Base-by-base conservation (phyloP, 2,888 invertebrate species). In the Temnothorax rugatulus region DNA sequence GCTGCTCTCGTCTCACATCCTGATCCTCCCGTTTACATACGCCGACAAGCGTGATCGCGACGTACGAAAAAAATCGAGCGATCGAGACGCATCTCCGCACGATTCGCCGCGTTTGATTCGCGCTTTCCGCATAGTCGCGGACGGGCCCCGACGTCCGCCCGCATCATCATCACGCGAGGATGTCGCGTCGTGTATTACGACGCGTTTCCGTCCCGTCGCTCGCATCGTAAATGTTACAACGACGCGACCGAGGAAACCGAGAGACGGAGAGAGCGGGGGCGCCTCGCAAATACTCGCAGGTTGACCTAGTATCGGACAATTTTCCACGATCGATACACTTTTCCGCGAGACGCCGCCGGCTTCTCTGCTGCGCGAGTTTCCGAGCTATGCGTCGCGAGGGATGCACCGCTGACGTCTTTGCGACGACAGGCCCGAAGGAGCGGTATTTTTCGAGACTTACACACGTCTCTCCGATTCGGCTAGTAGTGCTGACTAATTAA, bases 251-350 rank as follows among this genome's bases (percentile, higher is more conserved):
- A 52, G 50, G 47, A 63, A 50, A 29, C 79, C 68, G 50, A 13
- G 50, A n/a, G 68, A n/a, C 66, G 47, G 69, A 63, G 68, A 57
- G 76, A 69, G 54, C 63, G 76, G 74, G 38, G 81, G 73, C 57
- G 86, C 54, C 87, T 88, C 84, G 89, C 87, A 84, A 89, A 88
- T 90, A 90, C 87, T 68, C 84, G 86, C 84, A 83, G 82, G 86
- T 84, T 90, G 90, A 90, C 90, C 90, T 84, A 90, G 87, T 90
- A 90, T 90, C 87, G 90, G 90, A 84, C 86, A 88, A 90, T 88
- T 89, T 90, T 87, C 90, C 89, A 38, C 84, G 89, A 90, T 90
- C 90, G 90, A 90, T 90, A 90, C 81, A 77, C 81, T 90, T 90
- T 90, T 90, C 85, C 87, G 74, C 84, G 84, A 75, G 75, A 63